Base-by-base conservation (phyloP, 2,113 vertebrate species). In the Xiphias gladius region DNA sequence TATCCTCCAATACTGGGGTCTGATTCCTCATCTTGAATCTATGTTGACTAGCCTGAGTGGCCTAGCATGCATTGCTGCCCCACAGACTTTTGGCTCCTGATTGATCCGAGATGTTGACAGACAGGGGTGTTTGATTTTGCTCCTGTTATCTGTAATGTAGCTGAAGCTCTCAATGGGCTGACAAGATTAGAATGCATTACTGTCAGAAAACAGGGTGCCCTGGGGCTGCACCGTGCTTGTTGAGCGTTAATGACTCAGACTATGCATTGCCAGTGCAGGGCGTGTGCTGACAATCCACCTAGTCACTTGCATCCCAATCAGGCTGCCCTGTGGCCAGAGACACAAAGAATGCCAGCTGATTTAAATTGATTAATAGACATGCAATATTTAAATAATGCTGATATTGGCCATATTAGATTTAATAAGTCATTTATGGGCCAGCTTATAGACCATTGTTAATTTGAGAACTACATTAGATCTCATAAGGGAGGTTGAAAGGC, bases 101-200 rank as follows among this genome's bases (percentile, higher is more conserved):
- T 93, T 93, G 91, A 93, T 94, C 87, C 67, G 89, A 92, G 80
- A 90, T 86, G 91, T 93, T 93, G 94, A 93, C 93, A 90, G 89
- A 87, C 91, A 88, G 90, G 61, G 50, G 82, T 35, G 90, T 91
- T 90, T 86, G 92, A 93, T 93, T 93, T 83, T 35, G 70, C 86
- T 88, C 82, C 84, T 94, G 91, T 94, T 95, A 94, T 94, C 94
- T 93, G 92, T 91, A 90, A 93, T 93, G 92, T 93, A 93, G 87
- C 89, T 79, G 77, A 87, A 88, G 81, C 92, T 94, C 89, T 94
- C 93, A 93, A 92, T 92, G 87, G 89, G 69, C 90, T 91, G 93
- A 93, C 85, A 90, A 91, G 92, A 95, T 95, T 95, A 94, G 92
- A 94, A 93, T 92, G 89, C 94, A 94, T 94, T 94, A 92, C 87